Evolutionary conservation across 1,140 invertebrate species (phyloP).

Genomic region (Steinernema khuongi): DNA sequence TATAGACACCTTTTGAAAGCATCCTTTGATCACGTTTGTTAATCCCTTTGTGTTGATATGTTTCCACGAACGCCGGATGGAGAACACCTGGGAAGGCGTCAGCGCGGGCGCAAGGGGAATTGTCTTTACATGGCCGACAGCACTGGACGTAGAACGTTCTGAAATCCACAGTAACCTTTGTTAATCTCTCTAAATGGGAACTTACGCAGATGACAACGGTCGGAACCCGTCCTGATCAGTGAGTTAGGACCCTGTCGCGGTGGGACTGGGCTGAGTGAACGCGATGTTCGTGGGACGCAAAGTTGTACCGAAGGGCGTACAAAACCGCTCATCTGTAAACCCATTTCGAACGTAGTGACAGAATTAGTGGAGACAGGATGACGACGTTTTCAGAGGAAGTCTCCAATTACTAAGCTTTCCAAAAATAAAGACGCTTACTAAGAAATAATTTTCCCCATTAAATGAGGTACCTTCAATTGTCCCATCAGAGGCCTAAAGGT

Average conservation of each 20-base stretch:
- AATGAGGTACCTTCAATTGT: no score
- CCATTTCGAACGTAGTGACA: background rate
- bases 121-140: background rate
- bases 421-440: no score
- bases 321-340: background rate
- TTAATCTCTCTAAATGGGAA: no score
- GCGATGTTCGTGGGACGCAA: constrained; percentile 3
- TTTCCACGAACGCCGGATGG: constrained; percentile 4
- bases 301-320: constrained; percentile 1
- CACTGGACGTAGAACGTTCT: background rate
- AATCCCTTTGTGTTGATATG: constrained; percentile 10
- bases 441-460: no score
- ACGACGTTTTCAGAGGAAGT: no score
- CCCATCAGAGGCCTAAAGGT: no score
- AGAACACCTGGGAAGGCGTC: background rate
- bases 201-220: background rate
- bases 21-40: background rate
- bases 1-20: constrained; percentile 14
- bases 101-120: background rate
- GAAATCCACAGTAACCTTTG: background rate
- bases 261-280: background rate
- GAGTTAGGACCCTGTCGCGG: background rate
- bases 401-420: no score
- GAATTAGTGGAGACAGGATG: no score
- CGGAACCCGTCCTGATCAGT: background rate